phyloP scores from a whole-genome alignment of 2,113 vertebrate species.

The Genyomyrus donnyi region DNA sequence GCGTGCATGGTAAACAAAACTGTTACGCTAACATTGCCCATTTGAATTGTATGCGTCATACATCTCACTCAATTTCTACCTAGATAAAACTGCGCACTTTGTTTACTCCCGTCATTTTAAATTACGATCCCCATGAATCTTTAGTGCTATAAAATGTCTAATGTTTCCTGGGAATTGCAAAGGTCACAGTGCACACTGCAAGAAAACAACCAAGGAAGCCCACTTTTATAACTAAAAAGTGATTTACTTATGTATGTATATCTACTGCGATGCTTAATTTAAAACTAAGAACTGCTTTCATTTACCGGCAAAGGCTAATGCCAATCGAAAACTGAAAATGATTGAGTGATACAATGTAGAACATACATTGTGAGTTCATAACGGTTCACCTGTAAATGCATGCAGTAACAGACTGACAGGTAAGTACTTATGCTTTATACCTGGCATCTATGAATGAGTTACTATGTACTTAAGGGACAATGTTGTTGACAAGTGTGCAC shows the following conservation, averaged over 20 bases:
- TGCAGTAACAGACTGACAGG: neutral
- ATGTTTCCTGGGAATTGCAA: neutral
- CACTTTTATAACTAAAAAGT: neutral
- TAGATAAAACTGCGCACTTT: neutral
- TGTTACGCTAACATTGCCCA: neutral
- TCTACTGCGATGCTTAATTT: neutral
- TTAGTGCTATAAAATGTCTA: neutral
- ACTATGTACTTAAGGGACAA: neutral
- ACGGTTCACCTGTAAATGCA: neutral
- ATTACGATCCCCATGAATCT: neutral
- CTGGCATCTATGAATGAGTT: neutral
- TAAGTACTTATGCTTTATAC: neutral
- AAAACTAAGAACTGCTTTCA: neutral
- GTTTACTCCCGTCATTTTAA: neutral
- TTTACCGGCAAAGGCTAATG: neutral
- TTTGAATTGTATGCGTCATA: neutral
- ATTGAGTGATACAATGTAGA: neutral
- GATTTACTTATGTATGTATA: neutral
- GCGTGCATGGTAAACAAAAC: neutral
- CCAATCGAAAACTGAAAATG: neutral
- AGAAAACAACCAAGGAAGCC: neutral
- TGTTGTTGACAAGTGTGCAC: neutral
- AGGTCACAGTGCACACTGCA: neutral
- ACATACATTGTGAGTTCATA: neutral
- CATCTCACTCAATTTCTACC: neutral